Conservation (phyloP, 2,113 vertebrate species). For the Equus quagga region DNA sequence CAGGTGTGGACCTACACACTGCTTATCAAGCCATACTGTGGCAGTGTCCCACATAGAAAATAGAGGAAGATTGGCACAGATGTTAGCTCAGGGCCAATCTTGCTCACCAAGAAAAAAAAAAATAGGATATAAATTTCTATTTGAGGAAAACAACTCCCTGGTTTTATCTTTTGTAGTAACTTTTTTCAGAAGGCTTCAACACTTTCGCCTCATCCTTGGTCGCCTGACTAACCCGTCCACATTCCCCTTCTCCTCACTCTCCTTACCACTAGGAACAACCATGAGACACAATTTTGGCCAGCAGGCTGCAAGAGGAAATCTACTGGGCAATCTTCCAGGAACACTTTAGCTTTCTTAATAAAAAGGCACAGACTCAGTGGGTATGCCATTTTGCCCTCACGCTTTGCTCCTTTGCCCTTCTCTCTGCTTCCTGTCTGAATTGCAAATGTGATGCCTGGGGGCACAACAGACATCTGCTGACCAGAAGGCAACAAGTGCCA, state of each 20-base stretch:
- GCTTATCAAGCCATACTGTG: no score
- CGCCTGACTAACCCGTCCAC: not conserved
- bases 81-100: no score
- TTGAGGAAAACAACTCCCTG: not conserved
- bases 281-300: not conserved
- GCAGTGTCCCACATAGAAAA: no score
- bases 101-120: no score
- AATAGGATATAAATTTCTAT: not conserved
- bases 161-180: not conserved
- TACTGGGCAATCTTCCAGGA: not conserved
- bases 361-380: not conserved
- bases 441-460: not conserved
- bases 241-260: not conserved
- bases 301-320: not conserved
- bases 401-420: not conserved
- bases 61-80: no score
- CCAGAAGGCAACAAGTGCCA: not conserved
- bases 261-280: not conserved
- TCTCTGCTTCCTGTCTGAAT: not conserved
- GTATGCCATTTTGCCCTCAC: not conserved
- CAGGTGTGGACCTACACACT: no score
- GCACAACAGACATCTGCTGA: not conserved
- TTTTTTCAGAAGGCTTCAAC: not conserved
- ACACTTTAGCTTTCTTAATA: slow-evolving; percentile 17
- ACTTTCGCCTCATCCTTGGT: not conserved